Base-by-base conservation (phyloP, 2,113 vertebrate genomes). In the Ageneiosus marmoratus region DNA sequence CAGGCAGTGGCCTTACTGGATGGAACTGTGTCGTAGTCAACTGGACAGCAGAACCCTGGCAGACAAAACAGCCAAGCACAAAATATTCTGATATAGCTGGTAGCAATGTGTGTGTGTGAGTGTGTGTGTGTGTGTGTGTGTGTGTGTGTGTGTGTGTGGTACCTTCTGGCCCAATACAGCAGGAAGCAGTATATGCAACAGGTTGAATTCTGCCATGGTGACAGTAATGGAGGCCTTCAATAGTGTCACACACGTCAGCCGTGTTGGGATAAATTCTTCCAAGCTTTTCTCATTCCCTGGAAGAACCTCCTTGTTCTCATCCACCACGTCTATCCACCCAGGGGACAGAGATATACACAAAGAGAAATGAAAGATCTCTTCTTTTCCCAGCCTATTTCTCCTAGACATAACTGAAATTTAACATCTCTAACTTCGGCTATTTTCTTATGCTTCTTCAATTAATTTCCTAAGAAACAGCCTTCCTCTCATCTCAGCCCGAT, bases 131-230 rank as follows among this genome's bases (percentile, higher is more conserved):
- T 20, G 7, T 41, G 18, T 44, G n/a, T 37, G 44, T 50, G 24
- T 51, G 18, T 16, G 16, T 29, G 41, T 20, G 22, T 29, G 13
- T 78, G 5, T n/a, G 11, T 69, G 6, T 48, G 1, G 60, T 88
- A 98, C 98, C 96, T 97, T 97, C 83, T 93, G 89, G 83, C 96
- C 96, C 94, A 96, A 90, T 84, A 99, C 95, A 82, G 96, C 55
- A 37, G 97, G 96, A 78, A 99, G 90, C 48, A 99, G 91, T 60
- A 95, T 92, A 82, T 96, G 96, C n/a, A 99, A 91, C 24, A 98
- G 95, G 90, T 99, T 99, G 91, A 99, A 99, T 91, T 99, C 98
- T 51, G 98, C 98, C 93, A 97, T 96, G 67, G 95, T 95, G 65
- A 99, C 87, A 18, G 95, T 96, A 87, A 97, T 84, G 2, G 95